These are phyloP conservation scores for Gadus macrocephalus DNA, from an alignment of 2,113 vertebrate genomes.

Conservation along the genomic window DNA sequence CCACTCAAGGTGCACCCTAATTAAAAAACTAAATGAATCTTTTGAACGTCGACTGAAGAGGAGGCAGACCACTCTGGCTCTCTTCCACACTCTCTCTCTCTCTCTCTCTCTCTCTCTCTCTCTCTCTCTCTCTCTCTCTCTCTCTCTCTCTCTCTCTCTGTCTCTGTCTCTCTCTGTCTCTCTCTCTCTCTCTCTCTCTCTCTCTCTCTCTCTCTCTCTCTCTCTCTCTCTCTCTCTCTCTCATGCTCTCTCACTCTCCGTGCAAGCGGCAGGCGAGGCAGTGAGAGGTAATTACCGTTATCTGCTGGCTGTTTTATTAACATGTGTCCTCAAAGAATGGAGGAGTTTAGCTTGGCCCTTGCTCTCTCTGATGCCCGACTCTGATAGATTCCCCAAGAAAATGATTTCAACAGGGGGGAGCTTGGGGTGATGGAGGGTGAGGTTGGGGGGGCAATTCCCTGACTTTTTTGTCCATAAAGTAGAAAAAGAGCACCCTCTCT, in stretches of 20 bases:
- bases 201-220: neutral
- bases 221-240: neutral
- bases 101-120: neutral
- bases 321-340: conserved; percentile 72
- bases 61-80: conserved; percentile 50
- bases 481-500: no score
- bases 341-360: conserved; percentile 57
- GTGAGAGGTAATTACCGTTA: conserved; percentile 77
- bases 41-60: conserved; percentile 51
- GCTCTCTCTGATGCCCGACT: conserved; percentile 56
- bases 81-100: conserved; percentile 4
- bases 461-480: no score
- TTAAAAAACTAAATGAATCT: conserved; percentile 76
- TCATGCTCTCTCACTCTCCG: neutral
- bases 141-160: neutral
- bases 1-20: conserved; percentile 63
- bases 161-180: conserved; percentile 33
- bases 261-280: conserved; percentile 35
- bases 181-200: conserved; percentile 19
- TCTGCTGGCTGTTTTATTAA: conserved; percentile 75
- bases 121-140: neutral
- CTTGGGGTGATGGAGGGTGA: neutral
- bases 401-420: conserved; percentile 52
- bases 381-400: conserved; percentile 59
- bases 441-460: neutral